Evolutionary conservation across 1,140 invertebrate genomes (phyloP), one percentile per base, ranked within the genome.

Genomic region (Ceratina japonica): DNA sequence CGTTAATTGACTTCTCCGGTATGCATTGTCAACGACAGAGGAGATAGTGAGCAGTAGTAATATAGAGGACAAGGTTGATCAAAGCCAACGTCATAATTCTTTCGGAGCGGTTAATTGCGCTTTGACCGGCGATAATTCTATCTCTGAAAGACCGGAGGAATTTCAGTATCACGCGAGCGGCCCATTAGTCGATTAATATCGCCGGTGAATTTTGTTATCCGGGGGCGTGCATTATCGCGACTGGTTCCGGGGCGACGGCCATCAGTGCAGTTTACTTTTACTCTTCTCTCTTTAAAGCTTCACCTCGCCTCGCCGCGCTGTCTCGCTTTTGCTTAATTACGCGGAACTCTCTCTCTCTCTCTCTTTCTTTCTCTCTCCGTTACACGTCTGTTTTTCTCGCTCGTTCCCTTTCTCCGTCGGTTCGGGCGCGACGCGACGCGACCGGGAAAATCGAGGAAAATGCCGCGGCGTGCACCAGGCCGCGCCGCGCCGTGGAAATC

Each of bases 241-340:
- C 77, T n/a, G 59, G 77, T 51, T 49, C 15, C 37, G 18, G 71
- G 54, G 49, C 58, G 72, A 75, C 49, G 44, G 49, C 58, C 73
- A 65, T 64, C 63, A 70, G 65, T 24, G 63, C 49, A 58, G 37
- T 75, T 84, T 58, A 70, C 69, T 22, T 74, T 77, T 49, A 44
- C 70, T 80, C 77, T 51, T 65, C 56, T 54, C 54, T 58, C 72
- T 81, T 81, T 75, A 71, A 61, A 73, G 13, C n/a, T 76, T 18
- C 20, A 16, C 31, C 27, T 15, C 22, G 37, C 37, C 5, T 44
- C 54, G 52, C 31, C 61, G 58, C 54, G 52, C 31, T 69, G 58
- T 58, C 74, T 49, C 54, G 56, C 76, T 49, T 77, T 80, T 79
- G 69, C 65, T 69, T 82, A 82, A 86, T 85, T 84, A 31, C 27